Evolutionary conservation across 1,140 invertebrate species (phyloP), one percentile per base, ranked within the genome.

Genomic region (Drosophila virilis): DNA sequence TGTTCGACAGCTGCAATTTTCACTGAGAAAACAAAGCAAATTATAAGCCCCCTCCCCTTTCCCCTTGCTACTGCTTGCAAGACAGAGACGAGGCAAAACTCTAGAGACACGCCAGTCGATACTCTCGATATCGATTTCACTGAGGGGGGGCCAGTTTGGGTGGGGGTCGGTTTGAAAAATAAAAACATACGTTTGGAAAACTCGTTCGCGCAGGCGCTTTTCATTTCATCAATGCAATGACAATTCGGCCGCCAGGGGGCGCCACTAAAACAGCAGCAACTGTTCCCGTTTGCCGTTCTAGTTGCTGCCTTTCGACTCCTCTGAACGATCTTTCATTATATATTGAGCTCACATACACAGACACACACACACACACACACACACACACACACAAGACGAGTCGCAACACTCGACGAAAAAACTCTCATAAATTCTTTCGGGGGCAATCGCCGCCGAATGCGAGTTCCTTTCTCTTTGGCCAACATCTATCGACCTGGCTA

Each of bases 71-170:
- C 1, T 35, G 15, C 35, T 13, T 8, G 10, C 17, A 28, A 28
- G 28, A 1, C 33, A 37, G 13, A 1, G 13, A 8, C 45, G n/a
- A 32, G 32, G 8, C 22, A 54, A 33, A 15, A 43, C 66, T 61
- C 32, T 22, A 22, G 10, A 69, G 35, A 50, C 32, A 60, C 40
- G 28, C 35, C 22, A 46, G 52, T 37, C 69, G 50, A 74, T 69
- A 68, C 48, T 68, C 71, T 74, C 68, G 52, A 86, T 88, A 86
- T 86, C 83, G 82, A 86, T 86, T 86, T 86, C 82, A 86, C 82
- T 86, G 64, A 75, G 66, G 28, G 43, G 78, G 9, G 58, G 8
- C 22, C 22, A 6, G 38, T 13, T 70, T 60, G 60, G 55, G 52
- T 40, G 28, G 54, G n/a, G 42, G n/a, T 51, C 28, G 12, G 28